Base-by-base conservation (phyloP, 2,888 invertebrate genomes). In the Chrysomela aeneicollis region DNA sequence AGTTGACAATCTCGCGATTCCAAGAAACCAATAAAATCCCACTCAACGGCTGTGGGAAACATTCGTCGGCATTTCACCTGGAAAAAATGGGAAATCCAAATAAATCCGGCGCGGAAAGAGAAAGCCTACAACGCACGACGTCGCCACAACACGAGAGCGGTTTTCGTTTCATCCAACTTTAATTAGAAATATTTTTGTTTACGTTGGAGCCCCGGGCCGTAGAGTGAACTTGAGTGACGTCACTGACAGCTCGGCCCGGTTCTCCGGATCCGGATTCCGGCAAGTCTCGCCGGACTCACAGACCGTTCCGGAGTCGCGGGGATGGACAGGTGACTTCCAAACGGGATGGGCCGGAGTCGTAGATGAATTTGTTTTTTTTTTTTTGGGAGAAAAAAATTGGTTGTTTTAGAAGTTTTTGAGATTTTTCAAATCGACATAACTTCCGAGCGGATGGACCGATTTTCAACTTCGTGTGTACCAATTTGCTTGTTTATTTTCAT, bases 181-280 rank as follows among this genome's bases (percentile, higher is more conserved):
- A 73, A 73, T 73, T 70, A 71, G 73, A 73, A 71, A 69, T 70
- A 71, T 70, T 72, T 67, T 71, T 72, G 70, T 71, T 73, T 69
- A 66, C 71, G 67, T 72, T 70, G 59, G 61, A 49, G 51, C 46
- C 37, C 59, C 49, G 52, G 49, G 46, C 53, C 32, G 30, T 15
- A 51, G 59, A 65, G 63, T 52, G 51, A 61, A 63, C 61, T 68
- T 69, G 71, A 73, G 67, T 68, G 72, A 72, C 70, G 66, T 58
- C 59, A 57, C n/a, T 42, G 65, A 61, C 65, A 61, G 59, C 59
- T 46, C 58, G 42, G 55, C 49, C 58, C 60, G 60, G 64, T 58
- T 67, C 61, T 69, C 68, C 68, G 61, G 68, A 50, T 26, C 26
- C 26, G 26, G 26, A 35, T 6, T 5, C 10, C 10, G 64, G 60